Evolutionary conservation across 2,113 vertebrate genomes (phyloP).

Genomic region (Nothoprocta pentlandii): DNA sequence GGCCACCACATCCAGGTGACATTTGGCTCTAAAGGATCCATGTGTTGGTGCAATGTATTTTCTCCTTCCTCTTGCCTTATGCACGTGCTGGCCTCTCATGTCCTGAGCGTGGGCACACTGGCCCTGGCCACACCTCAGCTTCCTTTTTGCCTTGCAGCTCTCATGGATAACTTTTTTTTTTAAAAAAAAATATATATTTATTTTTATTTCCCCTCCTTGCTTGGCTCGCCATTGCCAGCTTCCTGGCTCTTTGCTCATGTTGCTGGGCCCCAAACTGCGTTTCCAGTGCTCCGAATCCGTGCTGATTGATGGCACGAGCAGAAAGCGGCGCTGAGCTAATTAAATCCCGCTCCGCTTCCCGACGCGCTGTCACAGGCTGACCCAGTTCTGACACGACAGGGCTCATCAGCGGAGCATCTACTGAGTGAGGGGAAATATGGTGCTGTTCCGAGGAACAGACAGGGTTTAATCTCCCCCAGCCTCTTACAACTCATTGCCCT

Average conservation of each 20-base stretch:
- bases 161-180: too few species aligned
- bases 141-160: too few species aligned
- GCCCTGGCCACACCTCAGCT: neutral
- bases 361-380: neutral
- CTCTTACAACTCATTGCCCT: neutral
- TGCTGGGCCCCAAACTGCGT: neutral
- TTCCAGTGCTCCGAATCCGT: neutral
- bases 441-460: neutral
- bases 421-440: neutral
- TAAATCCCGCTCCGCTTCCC: neutral
- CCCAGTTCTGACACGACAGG: slow-evolving; percentile 16
- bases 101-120: neutral
- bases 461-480: neutral
- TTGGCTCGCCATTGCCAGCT: fast-evolving
- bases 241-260: neutral
- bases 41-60: neutral
- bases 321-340: slow-evolving; percentile 5
- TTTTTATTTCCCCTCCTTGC: neutral
- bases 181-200: too few species aligned
- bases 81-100: fast-evolving
- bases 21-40: neutral
- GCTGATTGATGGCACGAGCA: neutral
- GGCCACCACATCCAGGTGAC: neutral
- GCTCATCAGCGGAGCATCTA: neutral
- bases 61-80: neutral